Conservation (phyloP, 2,888 invertebrate species). For the Pseudococcus longispinus region DNA sequence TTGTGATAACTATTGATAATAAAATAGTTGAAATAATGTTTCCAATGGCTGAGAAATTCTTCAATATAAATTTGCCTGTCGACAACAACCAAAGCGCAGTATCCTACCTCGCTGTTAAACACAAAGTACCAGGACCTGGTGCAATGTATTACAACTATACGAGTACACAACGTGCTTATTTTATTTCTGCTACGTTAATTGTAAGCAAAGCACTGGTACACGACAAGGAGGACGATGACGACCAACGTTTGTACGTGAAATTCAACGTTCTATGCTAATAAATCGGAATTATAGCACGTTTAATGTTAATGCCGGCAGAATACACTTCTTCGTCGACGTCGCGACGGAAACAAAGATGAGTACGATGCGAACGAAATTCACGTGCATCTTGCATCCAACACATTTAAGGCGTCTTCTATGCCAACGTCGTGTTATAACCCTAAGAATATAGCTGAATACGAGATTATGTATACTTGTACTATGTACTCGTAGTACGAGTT, state of each 20-base stretch:
- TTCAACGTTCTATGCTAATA: constrained; percentile 36
- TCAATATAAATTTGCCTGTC: too few relatives aligned
- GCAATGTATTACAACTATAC: background rate
- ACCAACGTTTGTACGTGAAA: background rate
- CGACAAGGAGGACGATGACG: background rate
- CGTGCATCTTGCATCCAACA: background rate
- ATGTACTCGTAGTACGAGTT: background rate
- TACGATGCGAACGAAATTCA: background rate
- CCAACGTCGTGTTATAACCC: background rate
- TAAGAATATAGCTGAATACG: background rate
- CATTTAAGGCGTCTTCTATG: background rate
- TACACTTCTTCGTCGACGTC: background rate
- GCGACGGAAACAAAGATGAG: background rate
- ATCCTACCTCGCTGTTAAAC: too few relatives aligned
- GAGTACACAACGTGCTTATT: background rate
- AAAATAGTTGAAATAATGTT: too few relatives aligned
- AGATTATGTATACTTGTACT: background rate
- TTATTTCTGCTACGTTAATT: constrained; percentile 26
- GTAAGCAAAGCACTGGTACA: background rate
- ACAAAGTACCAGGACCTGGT: too few relatives aligned
- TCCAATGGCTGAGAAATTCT: too few relatives aligned
- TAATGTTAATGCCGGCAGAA: background rate
- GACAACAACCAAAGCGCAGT: too few relatives aligned
- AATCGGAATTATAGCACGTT: constrained; percentile 30
- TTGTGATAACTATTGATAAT: too few relatives aligned